These are phyloP conservation scores for Otis tarda DNA, from an alignment of 2,113 vertebrate species.

Conservation along the genomic window DNA sequence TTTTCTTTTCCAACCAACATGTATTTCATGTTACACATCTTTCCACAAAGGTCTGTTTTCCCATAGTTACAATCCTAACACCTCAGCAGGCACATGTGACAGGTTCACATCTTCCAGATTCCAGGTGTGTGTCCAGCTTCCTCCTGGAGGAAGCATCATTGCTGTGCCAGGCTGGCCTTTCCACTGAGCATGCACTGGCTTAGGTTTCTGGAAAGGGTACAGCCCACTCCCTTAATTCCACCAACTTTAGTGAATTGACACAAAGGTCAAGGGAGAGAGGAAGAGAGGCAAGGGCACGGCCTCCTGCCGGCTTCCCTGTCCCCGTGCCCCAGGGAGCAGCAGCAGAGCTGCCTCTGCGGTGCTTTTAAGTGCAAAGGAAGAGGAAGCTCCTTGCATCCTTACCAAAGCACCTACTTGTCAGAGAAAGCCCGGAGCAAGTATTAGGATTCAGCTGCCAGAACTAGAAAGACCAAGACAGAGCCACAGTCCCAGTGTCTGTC, in stretches of 20 bases:
- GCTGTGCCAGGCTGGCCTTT: fast-evolving
- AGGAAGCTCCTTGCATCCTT: not conserved
- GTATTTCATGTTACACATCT: not conserved
- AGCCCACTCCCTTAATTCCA: not conserved
- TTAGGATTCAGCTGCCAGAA: constrained; percentile 59
- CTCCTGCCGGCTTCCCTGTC: not conserved
- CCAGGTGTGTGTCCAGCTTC: not conserved
- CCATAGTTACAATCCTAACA: not conserved
- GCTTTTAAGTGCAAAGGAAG: not conserved
- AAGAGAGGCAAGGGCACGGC: not conserved
- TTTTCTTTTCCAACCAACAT: fast-evolving
- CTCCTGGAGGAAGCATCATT: fast-evolving
- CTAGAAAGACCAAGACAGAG: constrained; percentile 57
- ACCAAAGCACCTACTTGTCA: not conserved
- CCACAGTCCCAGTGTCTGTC: constrained; percentile 54
- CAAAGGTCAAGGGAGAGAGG: not conserved
- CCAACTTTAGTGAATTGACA: not conserved
- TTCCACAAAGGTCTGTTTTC: not conserved
- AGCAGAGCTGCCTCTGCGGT: not conserved
- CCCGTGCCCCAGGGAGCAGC: not conserved
- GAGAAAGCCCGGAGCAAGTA: constrained; percentile 29
- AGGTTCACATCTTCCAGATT: not conserved
- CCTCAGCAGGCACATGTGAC: not conserved
- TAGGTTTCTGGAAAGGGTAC: not conserved
- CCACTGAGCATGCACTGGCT: not conserved